Evolutionary conservation across 2,797 vertebrate genomes (phyloP).

Genomic region (Pseudocheirus occidentalis): DNA sequence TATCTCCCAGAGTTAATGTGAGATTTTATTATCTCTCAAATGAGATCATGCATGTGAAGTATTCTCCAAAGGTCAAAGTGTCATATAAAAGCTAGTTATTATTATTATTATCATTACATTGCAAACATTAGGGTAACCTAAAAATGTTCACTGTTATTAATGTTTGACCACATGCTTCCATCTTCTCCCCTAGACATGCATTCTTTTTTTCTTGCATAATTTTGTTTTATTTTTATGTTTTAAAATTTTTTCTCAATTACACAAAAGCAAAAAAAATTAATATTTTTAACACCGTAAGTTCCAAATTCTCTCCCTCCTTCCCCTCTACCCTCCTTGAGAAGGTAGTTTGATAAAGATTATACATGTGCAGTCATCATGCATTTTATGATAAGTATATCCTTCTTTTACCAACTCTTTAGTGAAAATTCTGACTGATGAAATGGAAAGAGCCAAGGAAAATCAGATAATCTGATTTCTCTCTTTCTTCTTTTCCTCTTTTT

Average conservation of each 20-base stretch:
- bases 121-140: no score
- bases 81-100: constrained; percentile 30
- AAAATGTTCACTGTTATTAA: not conserved
- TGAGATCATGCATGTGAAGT: constrained; percentile 1
- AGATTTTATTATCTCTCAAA: constrained; percentile 31
- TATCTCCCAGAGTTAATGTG: constrained; percentile 8
- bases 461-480: not conserved
- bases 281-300: not conserved
- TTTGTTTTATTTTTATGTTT: not conserved
- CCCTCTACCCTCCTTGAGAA: not conserved
- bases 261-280: not conserved
- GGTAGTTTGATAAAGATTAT: not conserved
- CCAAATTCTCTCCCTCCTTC: not conserved
- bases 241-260: not conserved
- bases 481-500: not conserved
- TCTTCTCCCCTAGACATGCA: not conserved
- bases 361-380: not conserved
- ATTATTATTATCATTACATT: constrained; percentile 8
- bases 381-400: no score
- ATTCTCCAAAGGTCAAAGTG: not conserved
- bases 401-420: not conserved
- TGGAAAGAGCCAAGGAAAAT: not conserved
- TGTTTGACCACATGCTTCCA: not conserved
- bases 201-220: not conserved
- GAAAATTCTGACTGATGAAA: not conserved